Evolutionary conservation across 2,888 invertebrate genomes (phyloP).

Genomic region (Epinotia demarniana): DNA sequence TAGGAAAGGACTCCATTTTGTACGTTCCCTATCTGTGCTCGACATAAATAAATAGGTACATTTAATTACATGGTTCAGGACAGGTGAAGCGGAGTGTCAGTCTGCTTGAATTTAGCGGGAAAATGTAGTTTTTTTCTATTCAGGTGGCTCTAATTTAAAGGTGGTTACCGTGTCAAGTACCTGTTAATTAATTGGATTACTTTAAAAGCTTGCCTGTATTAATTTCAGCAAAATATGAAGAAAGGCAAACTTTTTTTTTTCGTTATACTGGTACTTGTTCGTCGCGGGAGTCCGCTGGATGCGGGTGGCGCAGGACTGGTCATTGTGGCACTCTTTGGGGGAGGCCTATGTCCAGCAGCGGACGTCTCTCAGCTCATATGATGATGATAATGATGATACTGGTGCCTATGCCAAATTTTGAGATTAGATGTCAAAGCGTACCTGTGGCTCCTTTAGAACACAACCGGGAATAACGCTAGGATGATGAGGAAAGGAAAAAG

Average conservation of each 20-base stretch:
- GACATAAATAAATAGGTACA: constrained; percentile 43
- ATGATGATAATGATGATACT: no score
- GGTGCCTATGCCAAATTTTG: no score
- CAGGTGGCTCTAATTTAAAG: not conserved
- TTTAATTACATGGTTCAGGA: constrained; percentile 32
- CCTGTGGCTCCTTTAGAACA: no score
- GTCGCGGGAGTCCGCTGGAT: no score
- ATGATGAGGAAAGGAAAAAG: no score
- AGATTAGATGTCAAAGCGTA: no score
- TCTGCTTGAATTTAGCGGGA: constrained; percentile 1
- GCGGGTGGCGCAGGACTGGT: no score
- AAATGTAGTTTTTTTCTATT: constrained; percentile 9
- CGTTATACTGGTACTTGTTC: no score
- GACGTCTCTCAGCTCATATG: no score
- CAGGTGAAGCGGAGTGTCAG: constrained; percentile 31
- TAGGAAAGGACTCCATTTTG: constrained; percentile 53
- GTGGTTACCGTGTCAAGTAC: not conserved
- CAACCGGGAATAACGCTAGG: no score
- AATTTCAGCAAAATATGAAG: not conserved
- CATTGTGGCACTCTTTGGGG: no score
- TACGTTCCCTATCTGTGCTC: constrained; percentile 53
- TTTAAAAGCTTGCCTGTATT: not conserved
- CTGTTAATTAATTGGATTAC: not conserved
- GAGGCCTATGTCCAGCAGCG: no score
- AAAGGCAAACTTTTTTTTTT: not conserved